phyloP scores from a whole-genome alignment of 2,888 invertebrate genomes.

The Lutraria lutraria region DNA sequence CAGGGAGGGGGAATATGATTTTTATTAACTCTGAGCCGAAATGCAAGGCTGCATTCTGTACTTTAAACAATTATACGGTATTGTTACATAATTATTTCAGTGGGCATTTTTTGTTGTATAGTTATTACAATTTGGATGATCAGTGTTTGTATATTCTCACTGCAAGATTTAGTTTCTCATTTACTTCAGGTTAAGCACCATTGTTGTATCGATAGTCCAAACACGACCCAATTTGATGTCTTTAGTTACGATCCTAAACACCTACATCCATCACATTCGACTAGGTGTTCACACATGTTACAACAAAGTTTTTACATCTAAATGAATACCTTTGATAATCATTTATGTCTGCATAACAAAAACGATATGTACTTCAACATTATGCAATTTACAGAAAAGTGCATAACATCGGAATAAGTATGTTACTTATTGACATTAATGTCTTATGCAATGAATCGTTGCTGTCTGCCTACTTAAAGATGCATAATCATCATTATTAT shows the following conservation, averaged over 20 bases:
- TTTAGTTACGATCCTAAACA: constrained; percentile 49
- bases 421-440: background rate
- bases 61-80: no score
- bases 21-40: no score
- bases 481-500: background rate
- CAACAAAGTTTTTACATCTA: background rate
- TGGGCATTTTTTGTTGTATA: background rate
- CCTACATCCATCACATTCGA: constrained; percentile 31
- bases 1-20: no score
- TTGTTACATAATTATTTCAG: no score
- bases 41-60: no score
- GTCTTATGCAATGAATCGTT: background rate
- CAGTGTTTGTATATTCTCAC: constrained; percentile 39
- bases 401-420: background rate
- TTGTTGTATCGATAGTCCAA: constrained; percentile 38
- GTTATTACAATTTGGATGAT: constrained; percentile 26
- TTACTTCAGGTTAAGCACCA: constrained; percentile 22
- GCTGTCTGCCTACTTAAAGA: background rate
- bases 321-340: background rate
- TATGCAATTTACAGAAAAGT: background rate
- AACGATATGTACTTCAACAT: background rate
- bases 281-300: constrained; percentile 12
- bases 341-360: background rate
- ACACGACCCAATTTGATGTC: constrained; percentile 45
- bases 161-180: constrained; percentile 31